A percentile compares a stretch with the other conserved stretches of the same genome.
phyloP scores from a whole-genome alignment of 2,888 invertebrate genomes.

The Oxycera nigricornis region DNA sequence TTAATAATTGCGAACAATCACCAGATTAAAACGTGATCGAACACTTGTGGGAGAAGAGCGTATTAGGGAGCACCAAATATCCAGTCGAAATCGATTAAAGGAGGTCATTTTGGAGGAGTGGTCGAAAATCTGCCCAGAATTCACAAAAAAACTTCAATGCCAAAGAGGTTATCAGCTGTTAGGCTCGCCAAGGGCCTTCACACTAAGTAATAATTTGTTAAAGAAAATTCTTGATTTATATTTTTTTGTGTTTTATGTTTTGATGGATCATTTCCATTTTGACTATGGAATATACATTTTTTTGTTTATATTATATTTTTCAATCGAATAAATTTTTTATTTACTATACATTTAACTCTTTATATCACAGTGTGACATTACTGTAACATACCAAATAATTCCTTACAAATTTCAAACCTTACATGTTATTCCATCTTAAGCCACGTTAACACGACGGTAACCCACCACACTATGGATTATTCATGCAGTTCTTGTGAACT shows the following conservation, averaged over 20 bases:
- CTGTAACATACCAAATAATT: no score
- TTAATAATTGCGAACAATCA: slow-evolving; percentile 11
- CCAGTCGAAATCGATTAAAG: slow-evolving; percentile 31
- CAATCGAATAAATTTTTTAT: neutral
- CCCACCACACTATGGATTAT: no score
- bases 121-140: slow-evolving; percentile 39
- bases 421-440: no score
- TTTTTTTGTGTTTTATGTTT: slow-evolving; percentile 10
- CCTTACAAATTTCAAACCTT: no score
- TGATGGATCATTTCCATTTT: neutral
- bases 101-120: slow-evolving; percentile 34
- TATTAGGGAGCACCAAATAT: slow-evolving; percentile 36
- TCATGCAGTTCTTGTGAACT: no score
- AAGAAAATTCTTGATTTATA: slow-evolving; percentile 18
- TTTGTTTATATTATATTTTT: neutral
- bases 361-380: no score
- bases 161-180: slow-evolving; percentile 42
- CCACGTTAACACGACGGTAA: no score
- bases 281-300: neutral
- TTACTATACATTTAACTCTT: slow-evolving; percentile 1
- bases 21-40: slow-evolving; percentile 42
- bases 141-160: slow-evolving; percentile 43
- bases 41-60: slow-evolving; percentile 49
- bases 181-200: neutral
- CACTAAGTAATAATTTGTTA: slow-evolving; percentile 3